Conservation (phyloP, 2,888 invertebrate species). For the Bellardia bayeri region DNA sequence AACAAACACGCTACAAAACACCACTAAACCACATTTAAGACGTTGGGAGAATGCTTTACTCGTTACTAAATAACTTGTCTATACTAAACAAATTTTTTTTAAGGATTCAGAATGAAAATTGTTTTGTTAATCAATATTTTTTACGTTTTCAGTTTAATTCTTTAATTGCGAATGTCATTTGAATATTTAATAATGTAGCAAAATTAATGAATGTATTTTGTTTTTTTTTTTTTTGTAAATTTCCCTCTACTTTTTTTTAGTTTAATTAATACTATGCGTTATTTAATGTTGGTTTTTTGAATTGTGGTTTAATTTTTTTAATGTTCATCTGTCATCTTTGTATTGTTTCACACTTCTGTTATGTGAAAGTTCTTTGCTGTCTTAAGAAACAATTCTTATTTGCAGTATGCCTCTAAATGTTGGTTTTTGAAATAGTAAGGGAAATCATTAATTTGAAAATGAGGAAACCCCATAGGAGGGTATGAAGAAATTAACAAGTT, state of each 20-base stretch:
- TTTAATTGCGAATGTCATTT: conserved; percentile 59
- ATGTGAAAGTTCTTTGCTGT: no score
- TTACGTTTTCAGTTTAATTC: conserved; percentile 1
- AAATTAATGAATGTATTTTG: conserved; percentile 24
- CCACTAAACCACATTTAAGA: conserved; percentile 3
- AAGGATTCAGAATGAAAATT: conserved; percentile 32
- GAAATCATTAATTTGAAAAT: no score
- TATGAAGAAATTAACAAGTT: no score
- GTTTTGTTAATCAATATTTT: background rate
- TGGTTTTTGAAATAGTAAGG: no score
- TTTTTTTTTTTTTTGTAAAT: background rate
- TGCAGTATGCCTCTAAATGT: no score
- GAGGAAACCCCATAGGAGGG: no score
- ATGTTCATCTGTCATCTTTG: no score
- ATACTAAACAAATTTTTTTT: conserved; percentile 13
- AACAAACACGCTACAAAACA: conserved; percentile 16
- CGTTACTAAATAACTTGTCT: conserved; percentile 22
- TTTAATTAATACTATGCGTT: conserved; percentile 9
- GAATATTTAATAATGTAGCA: conserved; percentile 25
- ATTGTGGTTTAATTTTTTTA: no score
- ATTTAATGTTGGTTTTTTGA: background rate
- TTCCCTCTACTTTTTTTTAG: conserved; percentile 6
- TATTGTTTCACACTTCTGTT: no score
- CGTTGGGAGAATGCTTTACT: conserved; percentile 58
- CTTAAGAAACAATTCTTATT: no score